Percentiles rank a stretch among this genome's conserved stretches.
phyloP scores from a whole-genome alignment of 1,140 invertebrate genomes.

The Camponotus pennsylvanicus region DNA sequence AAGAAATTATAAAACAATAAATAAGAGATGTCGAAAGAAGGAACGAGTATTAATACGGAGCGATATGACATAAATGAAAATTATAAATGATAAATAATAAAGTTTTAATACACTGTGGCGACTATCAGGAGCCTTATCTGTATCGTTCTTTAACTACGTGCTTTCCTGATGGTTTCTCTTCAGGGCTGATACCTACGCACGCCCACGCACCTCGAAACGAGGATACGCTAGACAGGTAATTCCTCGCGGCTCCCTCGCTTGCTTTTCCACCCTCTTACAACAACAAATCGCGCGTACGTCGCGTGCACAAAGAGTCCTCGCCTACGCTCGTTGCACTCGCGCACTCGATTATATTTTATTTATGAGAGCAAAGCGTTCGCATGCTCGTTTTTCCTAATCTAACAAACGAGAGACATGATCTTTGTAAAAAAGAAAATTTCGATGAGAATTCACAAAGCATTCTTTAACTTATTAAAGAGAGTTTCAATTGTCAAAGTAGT shows the following conservation, averaged over 20 bases:
- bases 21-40: neutral
- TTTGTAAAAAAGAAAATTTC: constrained; percentile 3
- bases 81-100: constrained; percentile 35
- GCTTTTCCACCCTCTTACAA: constrained; percentile 30
- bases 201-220: constrained; percentile 12
- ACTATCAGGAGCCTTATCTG: neutral
- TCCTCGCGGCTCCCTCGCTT: constrained; percentile 24
- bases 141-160: constrained; percentile 40
- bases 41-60: neutral
- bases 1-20: neutral
- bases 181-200: constrained; percentile 50
- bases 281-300: constrained; percentile 9
- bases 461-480: constrained; percentile 1
- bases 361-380: constrained; percentile 20
- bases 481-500: neutral
- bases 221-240: constrained; percentile 25
- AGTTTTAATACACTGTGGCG: neutral
- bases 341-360: constrained; percentile 38
- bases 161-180: constrained; percentile 56
- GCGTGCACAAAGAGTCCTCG: constrained; percentile 18
- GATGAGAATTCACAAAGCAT: neutral
- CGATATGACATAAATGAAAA: neutral
- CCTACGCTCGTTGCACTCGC: constrained; percentile 21
- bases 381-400: neutral
- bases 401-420: neutral